phyloP scores from a whole-genome alignment of 2,888 invertebrate species.

The Dione juno region DNA sequence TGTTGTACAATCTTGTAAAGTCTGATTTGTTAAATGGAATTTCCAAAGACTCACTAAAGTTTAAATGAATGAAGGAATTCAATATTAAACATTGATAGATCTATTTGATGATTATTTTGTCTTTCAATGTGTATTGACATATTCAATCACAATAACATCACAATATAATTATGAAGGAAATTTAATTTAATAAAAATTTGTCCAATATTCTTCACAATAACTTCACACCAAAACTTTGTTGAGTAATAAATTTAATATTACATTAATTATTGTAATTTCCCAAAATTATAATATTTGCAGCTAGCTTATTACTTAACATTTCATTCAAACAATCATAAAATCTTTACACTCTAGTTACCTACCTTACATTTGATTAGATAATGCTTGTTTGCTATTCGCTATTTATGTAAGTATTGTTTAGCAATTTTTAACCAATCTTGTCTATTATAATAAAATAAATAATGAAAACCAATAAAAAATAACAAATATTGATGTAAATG shows the following conservation, averaged over 20 bases:
- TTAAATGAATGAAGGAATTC: constrained; percentile 55
- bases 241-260: not conserved
- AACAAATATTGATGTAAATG: not conserved
- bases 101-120: not conserved
- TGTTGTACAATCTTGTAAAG: constrained; percentile 59
- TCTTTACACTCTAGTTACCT: constrained; percentile 66
- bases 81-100: constrained; percentile 41
- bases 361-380: constrained; percentile 58
- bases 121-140: not conserved
- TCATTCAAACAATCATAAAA: constrained; percentile 50
- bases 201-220: too few species aligned
- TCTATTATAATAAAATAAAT: not conserved
- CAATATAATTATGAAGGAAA: not conserved
- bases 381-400: constrained; percentile 46
- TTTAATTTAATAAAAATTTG: too few species aligned
- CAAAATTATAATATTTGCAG: not conserved
- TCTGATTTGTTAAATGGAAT: constrained; percentile 60
- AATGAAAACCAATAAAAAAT: not conserved
- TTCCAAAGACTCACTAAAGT: constrained; percentile 57
- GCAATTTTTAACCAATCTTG: not conserved
- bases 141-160: too few species aligned
- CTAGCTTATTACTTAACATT: constrained; percentile 24
- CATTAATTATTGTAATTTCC: constrained; percentile 3
- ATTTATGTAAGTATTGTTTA: constrained; percentile 41
- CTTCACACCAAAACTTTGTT: not conserved